Conservation (phyloP, 2,888 invertebrate species). For the Sialis fuliginosa region DNA sequence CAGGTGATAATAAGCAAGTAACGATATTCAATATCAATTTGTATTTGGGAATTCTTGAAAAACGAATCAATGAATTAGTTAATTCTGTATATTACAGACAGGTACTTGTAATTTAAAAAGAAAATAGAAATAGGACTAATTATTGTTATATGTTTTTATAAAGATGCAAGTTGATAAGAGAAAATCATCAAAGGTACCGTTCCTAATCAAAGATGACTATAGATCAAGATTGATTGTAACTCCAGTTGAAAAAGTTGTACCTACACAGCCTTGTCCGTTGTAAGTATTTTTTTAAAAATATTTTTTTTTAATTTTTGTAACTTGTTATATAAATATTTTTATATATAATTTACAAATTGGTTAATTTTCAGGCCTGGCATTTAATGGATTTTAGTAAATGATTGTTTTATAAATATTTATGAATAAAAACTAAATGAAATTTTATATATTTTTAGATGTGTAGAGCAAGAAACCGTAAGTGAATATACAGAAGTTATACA, state of each 20-base stretch:
- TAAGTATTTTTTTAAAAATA: constrained; percentile 17
- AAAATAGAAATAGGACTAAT: background rate
- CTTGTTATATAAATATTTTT: background rate
- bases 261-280: constrained; percentile 31
- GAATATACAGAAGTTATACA: constrained; percentile 27
- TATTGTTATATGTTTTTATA: background rate
- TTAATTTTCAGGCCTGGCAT: background rate
- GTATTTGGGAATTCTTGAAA: constrained; percentile 67
- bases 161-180: background rate
- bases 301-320: background rate
- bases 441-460: constrained; percentile 23
- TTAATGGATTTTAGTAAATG: constrained; percentile 1
- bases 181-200: background rate
- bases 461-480: constrained; percentile 31
- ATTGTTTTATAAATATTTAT: background rate
- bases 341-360: too few relatives aligned
- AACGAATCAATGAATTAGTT: constrained; percentile 48
- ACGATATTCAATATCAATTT: constrained; percentile 60
- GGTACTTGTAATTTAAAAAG: constrained; percentile 10
- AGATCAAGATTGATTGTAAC: constrained; percentile 15
- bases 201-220: background rate
- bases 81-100: constrained; percentile 29
- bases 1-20: constrained; percentile 49
- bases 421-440: background rate
- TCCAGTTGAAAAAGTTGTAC: constrained; percentile 21